Percentiles rank a stretch among this genome's conserved stretches.
phyloP scores from a whole-genome alignment of 2,888 invertebrate genomes.

The Noctua janthe region DNA sequence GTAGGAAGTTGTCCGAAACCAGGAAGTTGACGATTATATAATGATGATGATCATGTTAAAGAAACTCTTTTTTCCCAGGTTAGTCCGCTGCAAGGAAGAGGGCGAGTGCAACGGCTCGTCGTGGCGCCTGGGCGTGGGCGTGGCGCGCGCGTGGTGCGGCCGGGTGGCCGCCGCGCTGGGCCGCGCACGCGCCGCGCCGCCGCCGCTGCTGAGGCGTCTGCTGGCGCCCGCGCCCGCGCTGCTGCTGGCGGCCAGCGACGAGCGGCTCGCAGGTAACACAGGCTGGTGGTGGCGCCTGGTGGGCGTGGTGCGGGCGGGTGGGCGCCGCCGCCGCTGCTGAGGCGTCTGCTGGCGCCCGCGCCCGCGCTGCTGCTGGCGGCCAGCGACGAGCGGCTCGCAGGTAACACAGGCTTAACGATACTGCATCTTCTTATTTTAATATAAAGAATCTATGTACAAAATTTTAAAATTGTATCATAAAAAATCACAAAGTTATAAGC shows the following conservation, averaged over 20 bases:
- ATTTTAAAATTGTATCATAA: too few relatives aligned
- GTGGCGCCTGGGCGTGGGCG: conserved; percentile 65
- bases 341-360: conserved; percentile 73
- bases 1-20: background rate
- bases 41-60: background rate
- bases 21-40: background rate
- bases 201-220: conserved; percentile 75
- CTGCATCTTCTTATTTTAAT: background rate
- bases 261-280: conserved; percentile 62
- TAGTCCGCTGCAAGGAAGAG: conserved; percentile 60
- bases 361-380: conserved; percentile 64
- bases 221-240: conserved; percentile 70
- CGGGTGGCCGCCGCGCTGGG: conserved; percentile 76
- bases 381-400: background rate
- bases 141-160: conserved; percentile 78
- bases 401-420: conserved; percentile 17
- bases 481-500: too few relatives aligned
- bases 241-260: conserved; percentile 60
- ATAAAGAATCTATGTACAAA: too few relatives aligned
- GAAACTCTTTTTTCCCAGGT: conserved; percentile 25
- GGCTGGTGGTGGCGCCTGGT: conserved; percentile 49
- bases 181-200: conserved; percentile 69
- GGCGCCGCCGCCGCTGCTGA: conserved; percentile 75
- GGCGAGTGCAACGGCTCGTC: conserved; percentile 38
- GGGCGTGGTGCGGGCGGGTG: conserved; percentile 78